Evolutionary conservation across 2,888 invertebrate species (phyloP).

Genomic region (Andrena bicolor): DNA sequence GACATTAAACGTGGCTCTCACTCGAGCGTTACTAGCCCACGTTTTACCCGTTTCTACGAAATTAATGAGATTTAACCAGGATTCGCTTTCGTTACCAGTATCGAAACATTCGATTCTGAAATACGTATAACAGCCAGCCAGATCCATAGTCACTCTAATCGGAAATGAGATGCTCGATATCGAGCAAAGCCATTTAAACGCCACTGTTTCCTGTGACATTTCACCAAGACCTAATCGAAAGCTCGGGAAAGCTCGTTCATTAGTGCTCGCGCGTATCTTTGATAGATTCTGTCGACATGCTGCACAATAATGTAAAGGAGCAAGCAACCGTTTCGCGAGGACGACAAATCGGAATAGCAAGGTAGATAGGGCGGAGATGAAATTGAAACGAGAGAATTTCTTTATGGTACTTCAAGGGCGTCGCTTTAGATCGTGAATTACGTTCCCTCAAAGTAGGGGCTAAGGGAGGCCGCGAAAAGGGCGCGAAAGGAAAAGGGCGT

Average conservation of each 20-base stretch:
- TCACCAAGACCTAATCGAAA: neutral
- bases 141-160: neutral
- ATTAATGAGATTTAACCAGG: constrained; percentile 42
- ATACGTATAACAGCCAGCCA: neutral
- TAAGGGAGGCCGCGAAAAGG: constrained; percentile 35
- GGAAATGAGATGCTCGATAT: neutral
- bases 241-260: neutral
- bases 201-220: neutral
- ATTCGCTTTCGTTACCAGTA: constrained; percentile 41
- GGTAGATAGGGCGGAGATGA: constrained; percentile 18
- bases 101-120: neutral
- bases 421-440: constrained; percentile 56
- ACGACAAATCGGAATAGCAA: constrained; percentile 19
- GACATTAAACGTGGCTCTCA: constrained; percentile 63
- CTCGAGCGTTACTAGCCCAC: constrained; percentile 34
- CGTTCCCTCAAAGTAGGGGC: constrained; percentile 41
- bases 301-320: neutral
- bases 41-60: constrained; percentile 46
- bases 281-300: neutral
- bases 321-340: neutral
- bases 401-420: constrained; percentile 31
- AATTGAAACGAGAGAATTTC: constrained; percentile 22
- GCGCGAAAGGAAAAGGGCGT: constrained; percentile 68
- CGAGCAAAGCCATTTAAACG: neutral
- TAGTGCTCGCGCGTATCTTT: neutral